Evolutionary conservation across 1,140 invertebrate genomes (phyloP), one percentile per base, ranked within the genome.

Genomic region (Drosophila kohkoa): DNA sequence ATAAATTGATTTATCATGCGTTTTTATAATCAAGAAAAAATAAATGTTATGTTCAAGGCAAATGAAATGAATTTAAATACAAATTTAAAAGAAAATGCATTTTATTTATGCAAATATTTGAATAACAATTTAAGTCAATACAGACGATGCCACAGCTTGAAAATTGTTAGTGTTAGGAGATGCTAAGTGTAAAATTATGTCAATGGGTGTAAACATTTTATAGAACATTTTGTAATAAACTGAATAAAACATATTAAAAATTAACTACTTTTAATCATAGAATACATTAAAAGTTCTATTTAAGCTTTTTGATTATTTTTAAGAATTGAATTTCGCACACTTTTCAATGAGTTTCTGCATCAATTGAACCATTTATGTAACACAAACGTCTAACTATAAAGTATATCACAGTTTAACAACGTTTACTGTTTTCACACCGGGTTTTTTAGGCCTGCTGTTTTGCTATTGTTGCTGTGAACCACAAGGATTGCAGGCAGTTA

Each of bases 111-210:
- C 60, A 57, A 81, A 82, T 77, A 81, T 85, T 77, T 79, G 59
- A 85, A 74, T 77, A 81, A 48, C 68, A 85, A 81, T 74, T 83
- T 60, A 59, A 85, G 80, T 77, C 60, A 81, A 71, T 82, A 55
- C 57, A 63, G 32, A 58, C 75, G 75, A 46, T 59, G 46, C 1
- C 25, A 28, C 45, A 32, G 28, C 16, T 46, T 20, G 48, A 63
- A 52, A 69, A 62, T 52, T 62, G 35, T 62, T 45, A 62, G 15
- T 45, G 25, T 52, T 45, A 20, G 3, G 20, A 20, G 20, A 20
- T 20, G 20, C 20, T 20, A 3, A 3, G 2, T 20, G 20, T 20
- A 20, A 20, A 20, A 3, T 20, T 20, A 20, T 20, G 20, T 25
- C 3, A 15, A 45, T n/a, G 30, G 6, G 30, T 32, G 30, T 32